Percentiles rank a stretch among this genome's conserved stretches.
These are phyloP conservation scores for Lepisosteus osseus DNA, from an alignment of 2,113 vertebrate species.

Conservation along the genomic window DNA sequence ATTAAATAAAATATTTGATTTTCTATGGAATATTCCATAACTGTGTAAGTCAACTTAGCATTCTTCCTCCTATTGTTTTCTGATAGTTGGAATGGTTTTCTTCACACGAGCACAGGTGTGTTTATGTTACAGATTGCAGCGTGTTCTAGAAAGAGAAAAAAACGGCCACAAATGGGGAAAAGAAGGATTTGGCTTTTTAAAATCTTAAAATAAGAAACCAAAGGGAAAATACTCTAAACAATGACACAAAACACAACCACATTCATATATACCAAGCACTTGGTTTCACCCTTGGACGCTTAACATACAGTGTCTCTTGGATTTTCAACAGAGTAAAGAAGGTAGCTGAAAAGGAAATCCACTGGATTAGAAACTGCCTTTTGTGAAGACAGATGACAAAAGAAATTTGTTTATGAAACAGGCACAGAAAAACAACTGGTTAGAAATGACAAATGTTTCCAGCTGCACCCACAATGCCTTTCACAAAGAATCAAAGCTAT, in stretches of 20 bases:
- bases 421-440: too few relatives aligned
- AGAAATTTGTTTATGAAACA: conserved; percentile 51
- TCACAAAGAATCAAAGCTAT: conserved; percentile 32
- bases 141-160: too few relatives aligned
- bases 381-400: conserved; percentile 45
- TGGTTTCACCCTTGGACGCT: conserved; percentile 15
- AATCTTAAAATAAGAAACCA: too few relatives aligned
- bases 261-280: conserved; percentile 22
- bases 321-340: conserved; percentile 12
- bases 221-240: conserved; percentile 1
- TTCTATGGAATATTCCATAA: neutral
- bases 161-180: too few relatives aligned
- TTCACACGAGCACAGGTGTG: neutral
- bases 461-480: conserved; percentile 41
- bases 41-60: neutral
- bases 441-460: neutral
- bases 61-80: neutral
- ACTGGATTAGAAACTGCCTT: conserved; percentile 46
- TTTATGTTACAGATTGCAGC: neutral
- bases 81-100: neutral
- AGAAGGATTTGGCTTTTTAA: too few relatives aligned
- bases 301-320: conserved; percentile 12
- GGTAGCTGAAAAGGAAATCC: conserved; percentile 27
- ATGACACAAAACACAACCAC: conserved; percentile 11
- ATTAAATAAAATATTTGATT: too few relatives aligned